Evolutionary conservation across 2,888 invertebrate genomes (phyloP).

Genomic region (Rambutsinella grinnellia): DNA sequence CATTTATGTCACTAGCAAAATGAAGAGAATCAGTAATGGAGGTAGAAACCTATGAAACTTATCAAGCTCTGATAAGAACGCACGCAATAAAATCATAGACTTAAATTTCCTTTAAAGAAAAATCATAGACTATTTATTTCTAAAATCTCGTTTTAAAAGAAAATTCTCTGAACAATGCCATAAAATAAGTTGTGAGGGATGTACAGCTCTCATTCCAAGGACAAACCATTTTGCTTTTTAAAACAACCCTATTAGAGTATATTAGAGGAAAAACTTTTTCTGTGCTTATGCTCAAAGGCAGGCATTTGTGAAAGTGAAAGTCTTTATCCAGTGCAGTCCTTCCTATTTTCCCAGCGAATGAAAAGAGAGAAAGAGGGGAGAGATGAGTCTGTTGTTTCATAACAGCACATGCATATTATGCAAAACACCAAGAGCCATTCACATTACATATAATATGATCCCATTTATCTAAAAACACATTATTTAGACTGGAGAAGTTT

Average conservation of each 20-base stretch:
- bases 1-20: too few relatives aligned
- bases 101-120: too few relatives aligned
- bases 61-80: conserved; percentile 46
- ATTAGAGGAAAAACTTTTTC: conserved; percentile 23
- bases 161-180: too few relatives aligned
- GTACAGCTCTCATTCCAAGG: too few relatives aligned
- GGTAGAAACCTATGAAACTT: too few relatives aligned
- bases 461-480: conserved; percentile 45
- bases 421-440: conserved; percentile 44
- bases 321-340: conserved; percentile 22
- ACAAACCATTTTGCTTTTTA: too few relatives aligned
- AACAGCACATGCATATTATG: conserved; percentile 47
- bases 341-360: background rate
- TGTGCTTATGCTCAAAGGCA: conserved; percentile 17
- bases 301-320: conserved; percentile 16
- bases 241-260: too few relatives aligned
- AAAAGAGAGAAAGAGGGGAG: background rate
- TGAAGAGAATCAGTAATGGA: too few relatives aligned
- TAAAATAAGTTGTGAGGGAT: too few relatives aligned
- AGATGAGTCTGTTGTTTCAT: conserved; percentile 22
- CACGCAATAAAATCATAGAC: conserved; percentile 50
- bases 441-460: conserved; percentile 45
- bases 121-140: too few relatives aligned
- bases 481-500: conserved; percentile 19
- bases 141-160: too few relatives aligned